These are phyloP conservation scores for Odiellus spinosus DNA, from an alignment of 2,888 invertebrate genomes.

Conservation along the genomic window DNA sequence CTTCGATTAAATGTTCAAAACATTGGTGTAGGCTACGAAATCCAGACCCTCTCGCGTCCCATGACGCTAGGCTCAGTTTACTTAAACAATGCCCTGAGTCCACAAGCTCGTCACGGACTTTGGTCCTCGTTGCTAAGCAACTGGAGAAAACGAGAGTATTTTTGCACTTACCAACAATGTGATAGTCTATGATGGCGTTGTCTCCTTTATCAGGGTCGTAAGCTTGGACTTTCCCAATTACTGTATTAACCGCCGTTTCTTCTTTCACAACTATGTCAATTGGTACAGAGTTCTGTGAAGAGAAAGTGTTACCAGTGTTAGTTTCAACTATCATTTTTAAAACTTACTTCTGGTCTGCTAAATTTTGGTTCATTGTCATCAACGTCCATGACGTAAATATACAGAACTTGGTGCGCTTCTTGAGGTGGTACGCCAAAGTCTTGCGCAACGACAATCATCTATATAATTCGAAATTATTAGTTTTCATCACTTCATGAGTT, in stretches of 20 bases:
- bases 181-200: constrained; percentile 57
- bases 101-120: no score
- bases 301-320: constrained; percentile 5
- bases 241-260: constrained; percentile 46
- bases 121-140: no score
- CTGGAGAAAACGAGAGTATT: no score
- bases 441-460: constrained; percentile 46
- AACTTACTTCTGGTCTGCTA: constrained; percentile 39
- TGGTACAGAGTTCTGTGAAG: constrained; percentile 44
- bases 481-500: not conserved
- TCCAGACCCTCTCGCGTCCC: no score
- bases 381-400: constrained; percentile 50
- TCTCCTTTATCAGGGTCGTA: constrained; percentile 56
- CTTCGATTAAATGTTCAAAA: not conserved
- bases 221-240: constrained; percentile 50
- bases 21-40: not conserved
- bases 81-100: no score
- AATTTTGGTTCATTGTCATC: constrained; percentile 66
- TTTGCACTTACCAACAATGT: constrained; percentile 41
- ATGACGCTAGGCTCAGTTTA: no score
- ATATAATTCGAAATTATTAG: not conserved
- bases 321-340: no score
- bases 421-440: constrained; percentile 63
- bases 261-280: constrained; percentile 46
- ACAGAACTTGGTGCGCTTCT: constrained; percentile 51